Conservation (phyloP, 2,888 invertebrate species). For the Chesias legatella region DNA sequence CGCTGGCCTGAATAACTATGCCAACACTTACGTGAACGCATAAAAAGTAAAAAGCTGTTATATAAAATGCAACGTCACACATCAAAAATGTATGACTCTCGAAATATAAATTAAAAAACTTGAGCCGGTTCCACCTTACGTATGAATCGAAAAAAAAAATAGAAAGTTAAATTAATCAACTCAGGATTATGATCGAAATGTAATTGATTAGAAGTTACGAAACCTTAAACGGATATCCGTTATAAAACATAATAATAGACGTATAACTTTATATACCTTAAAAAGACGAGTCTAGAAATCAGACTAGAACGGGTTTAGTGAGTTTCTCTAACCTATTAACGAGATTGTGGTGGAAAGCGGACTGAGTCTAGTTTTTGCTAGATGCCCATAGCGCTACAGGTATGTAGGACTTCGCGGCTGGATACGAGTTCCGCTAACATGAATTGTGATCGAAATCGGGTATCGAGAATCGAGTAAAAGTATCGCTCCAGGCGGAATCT, state of each 20-base stretch:
- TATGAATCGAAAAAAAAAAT: constrained; percentile 49
- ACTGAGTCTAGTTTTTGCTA: constrained; percentile 70
- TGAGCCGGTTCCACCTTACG: constrained; percentile 41
- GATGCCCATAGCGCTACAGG: constrained; percentile 57
- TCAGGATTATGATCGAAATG: constrained; percentile 21
- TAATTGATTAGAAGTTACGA: constrained; percentile 24
- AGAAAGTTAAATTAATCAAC: constrained; percentile 51
- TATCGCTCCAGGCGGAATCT: constrained; percentile 65
- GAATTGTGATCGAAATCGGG: constrained; percentile 52
- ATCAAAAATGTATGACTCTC: constrained; percentile 46
- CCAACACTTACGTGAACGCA: constrained; percentile 29
- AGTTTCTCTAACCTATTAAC: constrained; percentile 75
- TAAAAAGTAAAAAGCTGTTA: constrained; percentile 53
- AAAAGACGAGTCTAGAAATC: constrained; percentile 61
- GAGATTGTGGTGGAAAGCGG: constrained; percentile 74
- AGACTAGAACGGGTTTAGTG: constrained; percentile 50
- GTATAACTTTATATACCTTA: constrained; percentile 32
- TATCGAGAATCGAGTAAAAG: constrained; percentile 65
- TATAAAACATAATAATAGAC: constrained; percentile 23
- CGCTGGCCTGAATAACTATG: constrained; percentile 27
- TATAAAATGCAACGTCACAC: constrained; percentile 50
- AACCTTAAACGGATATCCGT: constrained; percentile 49
- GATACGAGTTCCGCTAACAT: constrained; percentile 61
- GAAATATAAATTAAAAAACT: constrained; percentile 53
- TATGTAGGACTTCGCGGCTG: constrained; percentile 61